Evolutionary conservation across 2,797 vertebrate species (phyloP), one percentile per base, ranked within the genome.

Genomic region (Oryzias sinensis): DNA sequence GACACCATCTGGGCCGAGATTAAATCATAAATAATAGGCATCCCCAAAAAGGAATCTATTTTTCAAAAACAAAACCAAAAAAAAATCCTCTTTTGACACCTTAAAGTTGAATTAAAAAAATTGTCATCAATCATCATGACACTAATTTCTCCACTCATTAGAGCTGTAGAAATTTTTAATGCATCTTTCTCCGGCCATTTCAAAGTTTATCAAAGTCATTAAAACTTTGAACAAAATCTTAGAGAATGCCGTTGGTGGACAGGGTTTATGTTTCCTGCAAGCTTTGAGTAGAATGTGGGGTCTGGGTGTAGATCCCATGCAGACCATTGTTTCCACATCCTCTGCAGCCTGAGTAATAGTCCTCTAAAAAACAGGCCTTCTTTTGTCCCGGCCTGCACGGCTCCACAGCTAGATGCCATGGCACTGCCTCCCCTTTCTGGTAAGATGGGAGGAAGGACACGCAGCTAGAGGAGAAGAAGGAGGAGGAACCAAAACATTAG

Each of bases 321-420:
- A 87, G 81, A 54, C 88, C 74, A 89, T 89, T 89, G 88, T 90
- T 81, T 86, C 82, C 83, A 89, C 83, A 89, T 89, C 88, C 89
- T 90, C 87, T 88, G 81, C 80, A 82, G 88, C 56, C 89, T 82
- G 83, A 84, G 86, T 87, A 87, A 89, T 87, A 84, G 86, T 86
- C 84, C 77, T 87, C 85, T 89, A 84, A 86, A 37, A 89, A 88
- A 90, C 89, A 90, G 82, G 77, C 86, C 4, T 40, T 65, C 89
- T 88, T 88, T 89, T 90, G 89, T 90, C 88, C 80, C 72, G 74
- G 80, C 80, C 86, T 86, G 74, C 74, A 80, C 62, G 72, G 76
- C 86, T 84, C 80, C 82, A 70, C 76, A 83, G 83, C 66, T 82
- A 68, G 86, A 89, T 87, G 78, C 82, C 81, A 75, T 69, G 87